A percentile compares a stretch with the other conserved stretches of the same genome.
phyloP scores from a whole-genome alignment of 2,888 invertebrate species.

The Tineola bisselliella region DNA sequence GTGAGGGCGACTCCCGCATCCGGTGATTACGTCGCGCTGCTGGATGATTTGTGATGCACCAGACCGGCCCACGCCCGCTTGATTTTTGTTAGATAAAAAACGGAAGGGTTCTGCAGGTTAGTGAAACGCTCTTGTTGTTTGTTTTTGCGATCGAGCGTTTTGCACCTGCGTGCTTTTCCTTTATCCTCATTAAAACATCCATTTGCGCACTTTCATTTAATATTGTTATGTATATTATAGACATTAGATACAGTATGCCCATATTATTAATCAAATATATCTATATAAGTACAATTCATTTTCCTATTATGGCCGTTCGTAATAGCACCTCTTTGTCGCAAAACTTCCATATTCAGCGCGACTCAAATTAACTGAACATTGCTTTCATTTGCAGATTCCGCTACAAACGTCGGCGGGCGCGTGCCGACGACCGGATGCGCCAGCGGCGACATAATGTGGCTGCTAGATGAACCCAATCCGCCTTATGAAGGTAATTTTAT shows the following conservation, averaged over 20 bases:
- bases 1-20: slow-evolving; percentile 66
- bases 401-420: slow-evolving; percentile 49
- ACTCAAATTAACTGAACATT: background rate
- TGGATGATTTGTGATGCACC: slow-evolving; percentile 62
- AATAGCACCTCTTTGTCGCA: background rate
- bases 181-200: slow-evolving; percentile 20
- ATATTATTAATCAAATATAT: too few species aligned
- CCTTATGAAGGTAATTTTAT: slow-evolving; percentile 67
- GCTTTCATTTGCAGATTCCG: slow-evolving; percentile 38
- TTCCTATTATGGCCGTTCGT: background rate
- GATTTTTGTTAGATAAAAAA: slow-evolving; percentile 65
- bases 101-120: slow-evolving; percentile 35
- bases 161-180: slow-evolving; percentile 57
- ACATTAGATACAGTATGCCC: too few species aligned
- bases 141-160: slow-evolving; percentile 46
- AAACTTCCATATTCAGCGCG: background rate
- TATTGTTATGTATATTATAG: too few species aligned
- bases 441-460: slow-evolving; percentile 75
- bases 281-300: background rate
- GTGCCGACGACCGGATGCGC: slow-evolving; percentile 66
- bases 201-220: background rate
- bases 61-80: slow-evolving; percentile 34
- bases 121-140: slow-evolving; percentile 36
- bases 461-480: slow-evolving; percentile 73
- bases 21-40: slow-evolving; percentile 54